phyloP scores from a whole-genome alignment of 2,797 vertebrate species.

The Myoxocephalus aenaeus region DNA sequence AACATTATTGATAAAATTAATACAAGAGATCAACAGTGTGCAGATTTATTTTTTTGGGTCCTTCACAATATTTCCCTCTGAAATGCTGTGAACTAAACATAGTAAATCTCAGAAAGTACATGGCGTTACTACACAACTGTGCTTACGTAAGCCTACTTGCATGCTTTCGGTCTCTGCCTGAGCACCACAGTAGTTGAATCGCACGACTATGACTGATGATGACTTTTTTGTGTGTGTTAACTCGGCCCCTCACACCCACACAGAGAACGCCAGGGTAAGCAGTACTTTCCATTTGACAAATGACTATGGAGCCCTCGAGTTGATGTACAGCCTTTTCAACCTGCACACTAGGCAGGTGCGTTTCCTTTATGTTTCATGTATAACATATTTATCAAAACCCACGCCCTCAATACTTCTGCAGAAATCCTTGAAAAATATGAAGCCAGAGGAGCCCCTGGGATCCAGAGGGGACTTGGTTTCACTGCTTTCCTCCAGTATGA shows the following conservation, averaged over 20 bases:
- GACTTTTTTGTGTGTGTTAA: not conserved
- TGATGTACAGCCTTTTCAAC: constrained; percentile 49
- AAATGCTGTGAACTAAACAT: not conserved
- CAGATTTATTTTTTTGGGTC: not conserved
- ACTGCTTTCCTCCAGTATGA: constrained; percentile 21
- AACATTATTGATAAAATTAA: not conserved
- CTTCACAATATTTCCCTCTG: not conserved
- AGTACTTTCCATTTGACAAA: constrained; percentile 68
- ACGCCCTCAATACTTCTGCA: constrained; percentile 45
- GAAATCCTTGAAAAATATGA: constrained; percentile 51
- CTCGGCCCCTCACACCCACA: constrained; percentile 17
- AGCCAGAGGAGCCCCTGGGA: constrained; percentile 31
- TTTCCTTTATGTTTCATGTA: constrained; percentile 75
- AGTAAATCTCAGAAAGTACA: not conserved
- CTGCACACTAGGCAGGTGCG: constrained; percentile 56
- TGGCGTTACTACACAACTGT: not conserved
- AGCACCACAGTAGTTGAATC: constrained; percentile 8
- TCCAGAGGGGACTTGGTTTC: constrained; percentile 35
- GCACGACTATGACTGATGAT: constrained; percentile 3
- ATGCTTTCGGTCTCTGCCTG: not conserved
- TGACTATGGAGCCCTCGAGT: constrained; percentile 44
- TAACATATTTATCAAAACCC: constrained; percentile 64
- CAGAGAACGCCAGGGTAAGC: constrained; percentile 38
- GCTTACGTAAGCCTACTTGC: not conserved
- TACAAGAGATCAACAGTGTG: not conserved